phyloP scores from a whole-genome alignment of 1,140 invertebrate species.

The Saxidomus purpurata region DNA sequence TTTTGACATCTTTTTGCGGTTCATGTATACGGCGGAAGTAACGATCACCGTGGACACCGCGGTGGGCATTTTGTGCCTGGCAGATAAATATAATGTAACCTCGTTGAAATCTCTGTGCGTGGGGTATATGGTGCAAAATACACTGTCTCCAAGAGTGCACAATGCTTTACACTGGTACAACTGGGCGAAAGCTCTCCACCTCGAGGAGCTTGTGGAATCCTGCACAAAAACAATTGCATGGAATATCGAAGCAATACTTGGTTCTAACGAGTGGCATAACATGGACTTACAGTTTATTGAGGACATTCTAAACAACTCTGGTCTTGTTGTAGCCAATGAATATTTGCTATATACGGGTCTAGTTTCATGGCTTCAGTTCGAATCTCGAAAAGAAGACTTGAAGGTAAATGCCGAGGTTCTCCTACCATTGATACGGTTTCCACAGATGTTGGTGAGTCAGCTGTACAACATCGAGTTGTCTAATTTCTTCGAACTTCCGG shows the following conservation, averaged over 20 bases:
- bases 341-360: conserved; percentile 79
- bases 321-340: conserved; percentile 84
- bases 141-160: conserved; percentile 81
- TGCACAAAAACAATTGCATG: conserved; percentile 86
- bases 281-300: conserved; percentile 85
- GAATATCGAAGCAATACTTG: conserved; percentile 84
- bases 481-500: conserved; percentile 72
- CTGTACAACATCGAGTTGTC: conserved; percentile 81
- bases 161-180: conserved; percentile 86
- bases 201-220: conserved; percentile 80
- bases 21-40: conserved; percentile 85
- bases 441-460: conserved; percentile 85
- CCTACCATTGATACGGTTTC: conserved; percentile 85
- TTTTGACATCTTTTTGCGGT: conserved; percentile 85
- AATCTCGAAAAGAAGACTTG: conserved; percentile 70
- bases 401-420: conserved; percentile 77
- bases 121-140: conserved; percentile 85
- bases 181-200: conserved; percentile 84
- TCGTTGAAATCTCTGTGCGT: conserved; percentile 84
- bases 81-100: conserved; percentile 86
- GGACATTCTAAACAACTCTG: conserved; percentile 82
- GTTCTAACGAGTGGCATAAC: conserved; percentile 81
- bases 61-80: conserved; percentile 86
- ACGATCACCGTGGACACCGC: conserved; percentile 80
- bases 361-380: conserved; percentile 79